Percentiles rank a stretch among this genome's conserved stretches.
Conservation (phyloP, 2,888 invertebrate genomes). For the Erebia palarica region DNA sequence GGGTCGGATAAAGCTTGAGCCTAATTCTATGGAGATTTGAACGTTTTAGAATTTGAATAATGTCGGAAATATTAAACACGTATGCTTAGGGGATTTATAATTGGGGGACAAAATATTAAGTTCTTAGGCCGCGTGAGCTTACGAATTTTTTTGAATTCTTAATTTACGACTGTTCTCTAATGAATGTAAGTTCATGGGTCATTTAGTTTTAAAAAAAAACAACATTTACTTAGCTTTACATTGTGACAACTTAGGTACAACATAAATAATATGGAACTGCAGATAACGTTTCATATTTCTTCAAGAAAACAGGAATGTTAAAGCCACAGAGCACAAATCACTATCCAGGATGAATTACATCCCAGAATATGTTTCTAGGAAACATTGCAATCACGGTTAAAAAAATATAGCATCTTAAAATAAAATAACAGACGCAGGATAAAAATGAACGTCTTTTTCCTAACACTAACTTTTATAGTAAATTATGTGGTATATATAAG, state of each 20-base stretch:
- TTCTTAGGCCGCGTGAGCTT: background rate
- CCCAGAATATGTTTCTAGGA: too few relatives aligned
- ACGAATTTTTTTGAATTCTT: background rate
- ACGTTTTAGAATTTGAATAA: conserved; percentile 34
- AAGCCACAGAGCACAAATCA: too few relatives aligned
- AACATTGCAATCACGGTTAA: too few relatives aligned
- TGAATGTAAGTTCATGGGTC: background rate
- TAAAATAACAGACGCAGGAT: background rate
- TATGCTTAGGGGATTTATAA: conserved; percentile 6
- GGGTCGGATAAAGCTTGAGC: conserved; percentile 54
- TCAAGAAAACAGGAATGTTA: too few relatives aligned
- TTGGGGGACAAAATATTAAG: background rate
- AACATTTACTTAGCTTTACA: too few relatives aligned
- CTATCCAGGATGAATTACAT: too few relatives aligned
- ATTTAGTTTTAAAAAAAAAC: background rate
- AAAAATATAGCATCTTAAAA: background rate
- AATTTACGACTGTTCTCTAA: background rate
- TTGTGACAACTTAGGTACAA: too few relatives aligned
- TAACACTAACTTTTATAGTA: conserved; percentile 22
- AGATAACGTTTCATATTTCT: background rate
- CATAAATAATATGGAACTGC: too few relatives aligned
- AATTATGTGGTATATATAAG: conserved; percentile 9
- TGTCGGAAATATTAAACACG: conserved; percentile 36
- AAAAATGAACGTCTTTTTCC: background rate
- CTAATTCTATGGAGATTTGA: conserved; percentile 50